A percentile compares a stretch with the other conserved stretches of the same genome.
phyloP scores from a whole-genome alignment of 2,888 invertebrate species.

The Strigamia transsilvanica region DNA sequence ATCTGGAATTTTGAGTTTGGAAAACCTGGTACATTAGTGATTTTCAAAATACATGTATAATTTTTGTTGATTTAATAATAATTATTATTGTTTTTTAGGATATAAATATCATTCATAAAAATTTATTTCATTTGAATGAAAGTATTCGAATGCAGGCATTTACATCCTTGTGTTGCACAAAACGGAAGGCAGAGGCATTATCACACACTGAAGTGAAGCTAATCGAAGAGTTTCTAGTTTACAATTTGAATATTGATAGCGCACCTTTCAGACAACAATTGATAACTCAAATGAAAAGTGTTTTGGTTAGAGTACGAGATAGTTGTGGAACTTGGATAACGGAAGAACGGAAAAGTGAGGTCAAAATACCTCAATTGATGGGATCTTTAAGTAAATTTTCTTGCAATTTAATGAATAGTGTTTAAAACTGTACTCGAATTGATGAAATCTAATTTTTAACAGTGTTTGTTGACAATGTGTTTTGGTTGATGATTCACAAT shows the following conservation, averaged over 20 bases:
- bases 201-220: constrained; percentile 59
- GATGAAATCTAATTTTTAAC: neutral
- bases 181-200: constrained; percentile 59
- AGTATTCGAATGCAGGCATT: constrained; percentile 55
- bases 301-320: constrained; percentile 62
- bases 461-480: constrained; percentile 66
- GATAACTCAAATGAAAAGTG: constrained; percentile 60
- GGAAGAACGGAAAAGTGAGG: constrained; percentile 2
- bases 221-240: constrained; percentile 60
- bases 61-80: neutral
- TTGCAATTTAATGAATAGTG: neutral
- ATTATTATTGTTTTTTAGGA: constrained; percentile 55
- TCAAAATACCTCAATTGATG: neutral
- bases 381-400: constrained; percentile 51
- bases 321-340: constrained; percentile 59
- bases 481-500: constrained; percentile 67
- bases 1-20: constrained; percentile 57
- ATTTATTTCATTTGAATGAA: constrained; percentile 54
- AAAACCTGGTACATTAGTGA: constrained; percentile 60
- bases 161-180: constrained; percentile 54
- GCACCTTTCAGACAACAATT: constrained; percentile 63
- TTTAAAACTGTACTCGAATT: neutral
- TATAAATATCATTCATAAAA: constrained; percentile 51
- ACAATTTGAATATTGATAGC: constrained; percentile 63
- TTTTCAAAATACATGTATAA: neutral